Evolutionary conservation across 2,113 vertebrate genomes (phyloP).

Genomic region (Irena cyanogastra): DNA sequence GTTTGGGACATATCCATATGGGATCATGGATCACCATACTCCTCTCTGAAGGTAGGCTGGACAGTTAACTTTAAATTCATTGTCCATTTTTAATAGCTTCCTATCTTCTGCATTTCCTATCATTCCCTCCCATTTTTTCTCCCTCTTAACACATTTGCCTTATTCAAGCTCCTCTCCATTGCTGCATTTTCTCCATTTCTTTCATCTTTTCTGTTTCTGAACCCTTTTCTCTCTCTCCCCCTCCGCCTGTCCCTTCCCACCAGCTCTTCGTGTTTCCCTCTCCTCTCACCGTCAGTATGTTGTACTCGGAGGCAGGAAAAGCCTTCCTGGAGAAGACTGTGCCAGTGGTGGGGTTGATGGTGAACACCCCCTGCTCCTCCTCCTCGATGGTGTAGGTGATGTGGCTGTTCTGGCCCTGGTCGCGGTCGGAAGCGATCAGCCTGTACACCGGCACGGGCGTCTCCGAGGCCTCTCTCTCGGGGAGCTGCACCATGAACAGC

Average conservation of each 20-base stretch:
- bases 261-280: not conserved
- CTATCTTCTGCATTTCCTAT: not conserved
- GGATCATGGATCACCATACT: not conserved
- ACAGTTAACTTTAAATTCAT: not conserved
- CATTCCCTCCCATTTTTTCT: not conserved
- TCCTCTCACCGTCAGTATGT: slow-evolving; percentile 85
- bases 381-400: slow-evolving; percentile 86
- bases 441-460: slow-evolving; percentile 75
- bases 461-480: slow-evolving; percentile 54
- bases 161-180: not conserved
- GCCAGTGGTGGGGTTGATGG: slow-evolving; percentile 79
- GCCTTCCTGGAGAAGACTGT: slow-evolving; percentile 77
- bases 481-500: slow-evolving; percentile 84
- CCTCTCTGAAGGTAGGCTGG: not conserved
- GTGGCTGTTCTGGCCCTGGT: slow-evolving; percentile 82
- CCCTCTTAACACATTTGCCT: not conserved
- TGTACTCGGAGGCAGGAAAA: slow-evolving; percentile 86
- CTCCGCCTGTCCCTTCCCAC: not conserved
- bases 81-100: not conserved
- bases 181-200: not conserved
- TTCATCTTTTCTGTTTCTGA: not conserved
- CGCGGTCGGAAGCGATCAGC: slow-evolving; percentile 85
- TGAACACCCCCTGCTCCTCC: slow-evolving; percentile 73
- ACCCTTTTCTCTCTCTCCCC: not conserved
- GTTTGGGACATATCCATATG: not conserved